Conservation (phyloP, 2,888 invertebrate species). For the Leptopilina drosophilae region DNA sequence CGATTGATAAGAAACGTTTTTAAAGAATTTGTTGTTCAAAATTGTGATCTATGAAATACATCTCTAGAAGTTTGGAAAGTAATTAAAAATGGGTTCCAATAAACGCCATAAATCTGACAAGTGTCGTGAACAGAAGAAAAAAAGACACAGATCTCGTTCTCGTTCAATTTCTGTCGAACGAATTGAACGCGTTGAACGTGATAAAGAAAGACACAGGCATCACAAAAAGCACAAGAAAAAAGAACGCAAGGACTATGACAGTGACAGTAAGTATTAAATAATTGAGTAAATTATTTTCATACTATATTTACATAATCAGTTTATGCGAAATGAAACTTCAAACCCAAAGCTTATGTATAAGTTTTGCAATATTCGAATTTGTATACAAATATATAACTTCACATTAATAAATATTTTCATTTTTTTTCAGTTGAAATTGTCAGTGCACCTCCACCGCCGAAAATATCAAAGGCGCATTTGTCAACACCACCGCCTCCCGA, state of each 20-base stretch:
- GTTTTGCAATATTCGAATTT: too few species aligned
- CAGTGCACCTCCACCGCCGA: slow-evolving; percentile 75
- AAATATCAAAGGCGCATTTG: slow-evolving; percentile 72
- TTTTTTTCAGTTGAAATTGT: slow-evolving; percentile 73
- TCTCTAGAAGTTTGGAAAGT: neutral
- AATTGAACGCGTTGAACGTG: slow-evolving; percentile 71
- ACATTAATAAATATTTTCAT: slow-evolving; percentile 23
- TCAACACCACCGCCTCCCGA: slow-evolving; percentile 73
- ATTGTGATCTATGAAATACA: neutral
- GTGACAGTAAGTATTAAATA: slow-evolving; percentile 71
- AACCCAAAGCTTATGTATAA: too few species aligned
- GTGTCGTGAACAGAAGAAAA: slow-evolving; percentile 81
- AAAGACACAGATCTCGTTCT: slow-evolving; percentile 82
- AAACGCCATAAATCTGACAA: slow-evolving; percentile 84
- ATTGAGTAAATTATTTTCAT: neutral
- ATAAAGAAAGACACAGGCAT: slow-evolving; percentile 75
- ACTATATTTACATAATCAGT: too few species aligned
- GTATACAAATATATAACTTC: slow-evolving; percentile 33
- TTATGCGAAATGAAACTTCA: too few species aligned
- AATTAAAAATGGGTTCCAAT: slow-evolving; percentile 81
- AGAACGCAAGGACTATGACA: slow-evolving; percentile 75
- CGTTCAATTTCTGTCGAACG: slow-evolving; percentile 77
- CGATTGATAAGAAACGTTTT: neutral
- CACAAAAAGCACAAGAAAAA: slow-evolving; percentile 75
- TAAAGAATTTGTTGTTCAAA: neutral